Percentiles rank a stretch among this genome's conserved stretches.
Evolutionary conservation across 2,888 invertebrate species (phyloP).

Genomic region (Leucozona laternaria): DNA sequence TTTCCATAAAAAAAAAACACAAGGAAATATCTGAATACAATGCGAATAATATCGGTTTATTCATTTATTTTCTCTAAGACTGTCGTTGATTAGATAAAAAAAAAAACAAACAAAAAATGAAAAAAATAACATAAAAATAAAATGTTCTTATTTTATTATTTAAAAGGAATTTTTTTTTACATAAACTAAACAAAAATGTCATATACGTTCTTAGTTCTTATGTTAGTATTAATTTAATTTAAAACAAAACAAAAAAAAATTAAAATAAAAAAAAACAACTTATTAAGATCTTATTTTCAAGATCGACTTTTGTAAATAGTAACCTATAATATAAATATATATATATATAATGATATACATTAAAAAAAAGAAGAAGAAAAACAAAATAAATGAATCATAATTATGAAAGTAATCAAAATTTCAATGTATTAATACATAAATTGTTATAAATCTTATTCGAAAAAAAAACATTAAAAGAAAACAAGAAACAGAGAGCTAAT

Average conservation of each 20-base stretch:
- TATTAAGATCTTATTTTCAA: constrained; percentile 78
- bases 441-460: constrained; percentile 46
- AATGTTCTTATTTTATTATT: constrained; percentile 72
- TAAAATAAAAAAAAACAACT: constrained; percentile 48
- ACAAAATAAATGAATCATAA: constrained; percentile 75
- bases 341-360: constrained; percentile 69
- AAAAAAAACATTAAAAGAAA: constrained; percentile 20
- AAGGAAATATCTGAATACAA: constrained; percentile 69
- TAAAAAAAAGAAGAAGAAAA: constrained; percentile 50
- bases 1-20: constrained; percentile 52
- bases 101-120: constrained; percentile 39
- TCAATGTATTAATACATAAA: constrained; percentile 69
- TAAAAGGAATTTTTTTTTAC: constrained; percentile 72
- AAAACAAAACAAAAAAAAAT: constrained; percentile 53
- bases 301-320: constrained; percentile 76
- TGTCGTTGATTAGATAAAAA: constrained; percentile 69
- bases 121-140: constrained; percentile 44
- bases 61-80: constrained; percentile 75
- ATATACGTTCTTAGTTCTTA: constrained; percentile 75
- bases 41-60: constrained; percentile 65
- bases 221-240: constrained; percentile 75
- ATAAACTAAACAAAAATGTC: constrained; percentile 71
- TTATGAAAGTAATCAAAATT: constrained; percentile 74
- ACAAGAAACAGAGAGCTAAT: not conserved
- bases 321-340: constrained; percentile 70